Base-by-base conservation (phyloP, 2,797 vertebrate genomes). In the Dipus sagitta region DNA sequence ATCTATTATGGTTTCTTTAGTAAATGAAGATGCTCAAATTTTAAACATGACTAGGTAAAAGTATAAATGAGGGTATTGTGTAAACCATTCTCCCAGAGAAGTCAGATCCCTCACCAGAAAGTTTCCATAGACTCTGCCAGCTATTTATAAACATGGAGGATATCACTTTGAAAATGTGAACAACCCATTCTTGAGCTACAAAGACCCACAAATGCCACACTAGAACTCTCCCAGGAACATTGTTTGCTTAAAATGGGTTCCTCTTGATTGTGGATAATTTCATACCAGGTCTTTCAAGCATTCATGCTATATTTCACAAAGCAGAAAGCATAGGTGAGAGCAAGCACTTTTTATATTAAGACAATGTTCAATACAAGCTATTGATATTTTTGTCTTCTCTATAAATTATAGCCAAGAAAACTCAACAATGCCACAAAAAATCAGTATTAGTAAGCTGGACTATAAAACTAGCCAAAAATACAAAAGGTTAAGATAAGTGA, bases 341-440 rank as follows among this genome's bases (percentile, higher is more conserved):
- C 54, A 78, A 93, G 47, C 21, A 3, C 7, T 79, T 76, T 90
- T 74, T 64, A 86, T 26, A 90, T 32, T 15, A 72, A 76, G 62
- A 67, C 54, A 52, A 83, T 32, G 15, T 24, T 90, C 24, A 89
- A 88, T 62, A 86, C 26, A 80, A 80, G 82, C 21, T 9, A 28
- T 72, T 71, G 23, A 28, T 21, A 47, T 75, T 62, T 78, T 88
- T n/a, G 28, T 74, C 32, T 83, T 83, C 71, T 82, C 68, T 87
- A 71, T 34, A 89, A 52, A 84, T 67, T 26, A 86, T 0, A 30
- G 30, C 26, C 15, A 26, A 70, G 64, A 78, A 92, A 82, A 74
- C 18, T 28, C 90, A 23, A 88, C 65, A 28, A 92, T 90, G 93
- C 58, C 28, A 64, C 52, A 90, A 94, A 54, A 38, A 93, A 85